These are phyloP conservation scores for Petroica traversi DNA, from an alignment of 2,113 vertebrate genomes.

Conservation along the genomic window DNA sequence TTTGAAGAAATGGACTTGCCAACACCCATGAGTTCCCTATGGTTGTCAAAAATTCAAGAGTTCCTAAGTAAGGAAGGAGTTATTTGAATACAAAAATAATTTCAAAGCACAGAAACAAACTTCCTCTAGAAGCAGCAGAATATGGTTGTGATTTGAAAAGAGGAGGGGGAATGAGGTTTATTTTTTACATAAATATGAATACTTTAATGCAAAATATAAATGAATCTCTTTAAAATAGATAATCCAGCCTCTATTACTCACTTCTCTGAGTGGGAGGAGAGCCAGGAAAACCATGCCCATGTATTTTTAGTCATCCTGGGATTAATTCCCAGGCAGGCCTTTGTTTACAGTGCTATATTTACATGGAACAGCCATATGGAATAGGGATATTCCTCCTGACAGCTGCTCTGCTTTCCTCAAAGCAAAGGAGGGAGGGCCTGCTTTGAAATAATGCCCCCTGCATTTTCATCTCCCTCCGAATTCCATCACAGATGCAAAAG, in stretches of 20 bases:
- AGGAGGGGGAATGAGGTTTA: background rate
- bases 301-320: background rate
- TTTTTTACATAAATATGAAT: background rate
- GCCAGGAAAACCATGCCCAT: background rate
- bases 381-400: background rate
- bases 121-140: background rate
- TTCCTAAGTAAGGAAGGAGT: background rate
- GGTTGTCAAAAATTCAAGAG: background rate
- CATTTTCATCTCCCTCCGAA: background rate
- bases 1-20: background rate
- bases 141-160: background rate
- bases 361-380: background rate
- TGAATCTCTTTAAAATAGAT: background rate
- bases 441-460: background rate
- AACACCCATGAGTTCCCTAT: background rate
- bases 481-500: background rate
- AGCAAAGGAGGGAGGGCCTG: background rate
- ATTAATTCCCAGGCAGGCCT: background rate
- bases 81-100: background rate
- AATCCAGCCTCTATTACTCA: background rate
- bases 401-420: background rate
- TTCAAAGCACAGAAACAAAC: background rate
- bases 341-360: slow-evolving; percentile 10
- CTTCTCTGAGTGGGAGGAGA: background rate
- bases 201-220: background rate